A percentile compares a stretch with the other conserved stretches of the same genome.
Conservation (phyloP, 2,113 vertebrate species). For the Murina feae region DNA sequence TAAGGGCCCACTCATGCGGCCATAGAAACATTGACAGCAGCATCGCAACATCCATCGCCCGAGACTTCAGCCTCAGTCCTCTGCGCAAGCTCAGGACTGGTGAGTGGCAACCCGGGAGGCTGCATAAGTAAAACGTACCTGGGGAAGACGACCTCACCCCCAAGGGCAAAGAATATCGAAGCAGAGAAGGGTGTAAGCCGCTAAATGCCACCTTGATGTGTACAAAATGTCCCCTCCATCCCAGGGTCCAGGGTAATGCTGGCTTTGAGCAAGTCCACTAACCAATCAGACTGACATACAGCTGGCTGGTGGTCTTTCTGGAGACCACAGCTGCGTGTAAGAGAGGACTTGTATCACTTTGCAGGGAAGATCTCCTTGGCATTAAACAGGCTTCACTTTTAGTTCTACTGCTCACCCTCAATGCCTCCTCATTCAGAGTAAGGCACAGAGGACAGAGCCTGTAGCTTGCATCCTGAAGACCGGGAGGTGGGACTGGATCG, state of each 20-base stretch:
- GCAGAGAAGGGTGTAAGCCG: not conserved
- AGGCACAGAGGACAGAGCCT: not conserved
- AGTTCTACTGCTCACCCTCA: not conserved
- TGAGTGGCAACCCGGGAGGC: not conserved
- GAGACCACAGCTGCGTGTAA: not conserved
- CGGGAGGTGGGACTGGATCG: accelerated
- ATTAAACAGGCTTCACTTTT: not conserved
- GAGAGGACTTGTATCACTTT: not conserved
- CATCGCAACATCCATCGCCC: too few species aligned
- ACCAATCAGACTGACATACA: accelerated
- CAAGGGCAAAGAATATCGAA: accelerated
- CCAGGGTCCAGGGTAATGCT: not conserved
- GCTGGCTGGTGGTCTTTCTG: accelerated
- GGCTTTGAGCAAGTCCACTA: not conserved
- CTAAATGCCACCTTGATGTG: accelerated
- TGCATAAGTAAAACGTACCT: not conserved
- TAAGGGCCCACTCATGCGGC: not conserved
- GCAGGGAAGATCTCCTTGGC: not conserved
- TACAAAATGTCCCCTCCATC: not conserved
- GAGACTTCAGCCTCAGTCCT: accelerated
- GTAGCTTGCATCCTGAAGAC: too few species aligned
- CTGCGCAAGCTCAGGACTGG: too few species aligned
- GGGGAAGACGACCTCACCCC: not conserved
- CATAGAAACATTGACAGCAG: not conserved
- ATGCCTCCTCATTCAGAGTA: not conserved